Conservation (phyloP, 2,888 invertebrate species). For the Gymnosoma rotundatum region DNA sequence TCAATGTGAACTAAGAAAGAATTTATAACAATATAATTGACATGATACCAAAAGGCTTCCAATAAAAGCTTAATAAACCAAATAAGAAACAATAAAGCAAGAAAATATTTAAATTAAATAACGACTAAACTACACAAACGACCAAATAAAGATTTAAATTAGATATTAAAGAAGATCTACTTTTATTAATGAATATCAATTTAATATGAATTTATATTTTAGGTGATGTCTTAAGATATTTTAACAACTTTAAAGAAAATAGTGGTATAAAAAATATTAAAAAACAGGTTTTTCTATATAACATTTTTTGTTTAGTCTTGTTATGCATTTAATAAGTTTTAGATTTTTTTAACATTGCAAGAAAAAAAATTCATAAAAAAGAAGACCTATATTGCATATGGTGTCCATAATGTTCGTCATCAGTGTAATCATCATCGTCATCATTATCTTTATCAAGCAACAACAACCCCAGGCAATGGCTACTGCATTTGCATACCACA, state of each 20-base stretch:
- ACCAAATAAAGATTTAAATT: not conserved
- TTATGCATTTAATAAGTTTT: conserved; percentile 13
- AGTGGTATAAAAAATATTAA: too few relatives aligned
- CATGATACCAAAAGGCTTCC: too few relatives aligned
- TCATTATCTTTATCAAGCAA: conserved; percentile 71
- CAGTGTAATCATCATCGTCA: conserved; percentile 64
- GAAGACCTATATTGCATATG: conserved; percentile 26
- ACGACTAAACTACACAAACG: not conserved
- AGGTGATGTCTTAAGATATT: too few relatives aligned
- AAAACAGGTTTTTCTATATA: not conserved
- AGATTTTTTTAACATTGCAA: not conserved
- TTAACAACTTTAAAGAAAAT: too few relatives aligned
- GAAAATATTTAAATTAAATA: not conserved
- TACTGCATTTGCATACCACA: conserved; percentile 79
- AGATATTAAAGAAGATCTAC: not conserved
- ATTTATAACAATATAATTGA: too few relatives aligned
- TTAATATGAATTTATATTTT: too few relatives aligned
- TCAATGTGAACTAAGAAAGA: not conserved
- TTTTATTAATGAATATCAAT: not conserved
- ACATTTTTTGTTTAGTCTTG: not conserved
- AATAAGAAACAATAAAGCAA: not conserved
- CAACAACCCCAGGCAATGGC: conserved; percentile 80
- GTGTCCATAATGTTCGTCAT: conserved; percentile 61
- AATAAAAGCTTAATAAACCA: not conserved
- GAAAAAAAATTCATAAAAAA: conserved; percentile 8